These are phyloP conservation scores for Pandemis heparana DNA, from an alignment of 2,888 invertebrate species.

Conservation along the genomic window DNA sequence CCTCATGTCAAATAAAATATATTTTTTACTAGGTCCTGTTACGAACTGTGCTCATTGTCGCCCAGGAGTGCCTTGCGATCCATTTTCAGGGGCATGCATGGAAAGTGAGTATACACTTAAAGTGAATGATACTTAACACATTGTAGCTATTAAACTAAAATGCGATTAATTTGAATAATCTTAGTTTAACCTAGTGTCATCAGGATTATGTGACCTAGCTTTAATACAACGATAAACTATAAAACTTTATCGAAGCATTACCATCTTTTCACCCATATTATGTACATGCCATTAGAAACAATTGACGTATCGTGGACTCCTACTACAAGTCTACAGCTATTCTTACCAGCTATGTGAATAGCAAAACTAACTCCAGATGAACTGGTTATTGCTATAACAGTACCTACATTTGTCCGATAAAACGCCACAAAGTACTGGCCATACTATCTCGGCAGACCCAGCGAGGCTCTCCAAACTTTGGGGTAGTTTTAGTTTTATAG, in stretches of 20 bases:
- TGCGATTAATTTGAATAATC: constrained; percentile 27
- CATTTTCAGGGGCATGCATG: constrained; percentile 92
- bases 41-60: constrained; percentile 91
- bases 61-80: constrained; percentile 91
- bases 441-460: constrained; percentile 81
- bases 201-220: constrained; percentile 8
- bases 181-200: constrained; percentile 21
- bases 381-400: constrained; percentile 82
- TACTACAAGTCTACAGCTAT: constrained; percentile 71
- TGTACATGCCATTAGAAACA: constrained; percentile 59
- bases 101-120: constrained; percentile 88
- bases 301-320: constrained; percentile 66
- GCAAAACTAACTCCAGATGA: constrained; percentile 85
- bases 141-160: constrained; percentile 15
- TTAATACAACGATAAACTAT: constrained; percentile 22
- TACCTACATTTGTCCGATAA: constrained; percentile 82
- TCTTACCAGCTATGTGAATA: constrained; percentile 70
- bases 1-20: background rate
- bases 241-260: constrained; percentile 17
- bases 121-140: background rate
- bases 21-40: constrained; percentile 52
- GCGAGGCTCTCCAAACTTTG: constrained; percentile 49
- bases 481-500: constrained; percentile 46
- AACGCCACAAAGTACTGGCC: constrained; percentile 85
- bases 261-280: constrained; percentile 51